These are phyloP conservation scores for Heliconius melpomene DNA, from an alignment of 1,140 invertebrate genomes.

Conservation along the genomic window DNA sequence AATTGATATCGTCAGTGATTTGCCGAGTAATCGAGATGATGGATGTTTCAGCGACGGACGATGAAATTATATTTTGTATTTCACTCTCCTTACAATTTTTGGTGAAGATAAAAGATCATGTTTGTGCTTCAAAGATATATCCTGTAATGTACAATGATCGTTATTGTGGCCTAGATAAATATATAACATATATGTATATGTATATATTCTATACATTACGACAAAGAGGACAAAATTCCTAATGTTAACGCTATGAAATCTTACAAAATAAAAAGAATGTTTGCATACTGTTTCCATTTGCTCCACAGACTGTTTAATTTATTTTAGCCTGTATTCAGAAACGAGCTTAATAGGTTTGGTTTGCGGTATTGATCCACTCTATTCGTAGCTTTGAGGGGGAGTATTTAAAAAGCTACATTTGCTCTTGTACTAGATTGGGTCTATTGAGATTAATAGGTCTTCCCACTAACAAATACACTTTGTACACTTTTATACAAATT, in stretches of 20 bases:
- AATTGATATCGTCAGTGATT: slow-evolving; percentile 12
- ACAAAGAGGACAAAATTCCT: not conserved
- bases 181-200: too few species aligned
- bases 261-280: slow-evolving; percentile 2
- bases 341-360: slow-evolving; percentile 22
- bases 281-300: slow-evolving; percentile 9
- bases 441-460: slow-evolving; percentile 17
- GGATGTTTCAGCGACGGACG: not conserved
- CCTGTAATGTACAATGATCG: too few species aligned
- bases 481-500: not conserved
- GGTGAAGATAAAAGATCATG: not conserved
- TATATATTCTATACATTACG: not conserved
- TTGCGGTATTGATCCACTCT: slow-evolving; percentile 22
- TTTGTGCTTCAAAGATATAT: not conserved
- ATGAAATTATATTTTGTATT: slow-evolving; percentile 10
- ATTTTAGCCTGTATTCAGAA: slow-evolving; percentile 23
- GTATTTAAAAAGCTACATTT: slow-evolving; percentile 25
- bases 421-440: slow-evolving; percentile 17
- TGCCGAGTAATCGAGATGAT: slow-evolving; percentile 2
- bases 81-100: not conserved
- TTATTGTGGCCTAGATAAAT: too few species aligned
- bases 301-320: slow-evolving; percentile 14
- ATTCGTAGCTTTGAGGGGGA: slow-evolving; percentile 22
- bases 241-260: not conserved
- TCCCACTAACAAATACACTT: slow-evolving; percentile 5